Evolutionary conservation across 2,113 vertebrate species (phyloP).

Genomic region (Zapus hudsonius): DNA sequence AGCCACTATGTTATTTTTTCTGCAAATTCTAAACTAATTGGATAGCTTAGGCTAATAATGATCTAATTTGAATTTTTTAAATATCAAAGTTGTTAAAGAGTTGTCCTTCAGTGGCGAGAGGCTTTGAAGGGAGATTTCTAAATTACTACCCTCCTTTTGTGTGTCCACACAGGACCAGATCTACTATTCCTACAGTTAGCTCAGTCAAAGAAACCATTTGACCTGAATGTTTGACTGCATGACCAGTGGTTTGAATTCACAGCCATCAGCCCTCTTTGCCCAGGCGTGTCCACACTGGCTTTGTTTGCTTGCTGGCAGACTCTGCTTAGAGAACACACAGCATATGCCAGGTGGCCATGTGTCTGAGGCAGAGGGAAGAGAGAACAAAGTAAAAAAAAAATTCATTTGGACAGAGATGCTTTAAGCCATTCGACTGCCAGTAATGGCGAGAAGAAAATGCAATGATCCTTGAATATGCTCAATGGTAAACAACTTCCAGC

Average conservation of each 20-base stretch:
- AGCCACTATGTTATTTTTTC: constrained; percentile 21
- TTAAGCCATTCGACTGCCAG: constrained; percentile 68
- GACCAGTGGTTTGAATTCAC: constrained; percentile 37
- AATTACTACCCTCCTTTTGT: constrained; percentile 45
- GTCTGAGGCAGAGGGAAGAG: constrained; percentile 62
- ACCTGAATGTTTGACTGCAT: constrained; percentile 53
- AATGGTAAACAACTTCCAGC: constrained; percentile 69
- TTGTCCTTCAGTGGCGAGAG: neutral
- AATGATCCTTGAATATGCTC: constrained; percentile 64
- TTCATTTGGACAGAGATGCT: constrained; percentile 74
- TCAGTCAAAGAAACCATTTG: constrained; percentile 47
- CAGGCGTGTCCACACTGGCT: constrained; percentile 49
- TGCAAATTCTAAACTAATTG: constrained; percentile 60
- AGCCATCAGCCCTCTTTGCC: constrained; percentile 11
- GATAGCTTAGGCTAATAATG: neutral
- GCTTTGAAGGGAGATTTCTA: constrained; percentile 41
- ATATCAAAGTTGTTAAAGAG: constrained; percentile 40
- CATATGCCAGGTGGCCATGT: constrained; percentile 77
- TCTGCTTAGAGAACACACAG: constrained; percentile 50
- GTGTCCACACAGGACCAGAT: neutral
- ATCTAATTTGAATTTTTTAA: constrained; percentile 64
- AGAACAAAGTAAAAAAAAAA: constrained; percentile 71
- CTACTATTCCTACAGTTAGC: constrained; percentile 12
- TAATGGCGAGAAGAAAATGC: constrained; percentile 56
- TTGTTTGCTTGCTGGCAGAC: constrained; percentile 68